Conservation (phyloP, 2,797 vertebrate genomes). For the Megaceryle alcyon region DNA sequence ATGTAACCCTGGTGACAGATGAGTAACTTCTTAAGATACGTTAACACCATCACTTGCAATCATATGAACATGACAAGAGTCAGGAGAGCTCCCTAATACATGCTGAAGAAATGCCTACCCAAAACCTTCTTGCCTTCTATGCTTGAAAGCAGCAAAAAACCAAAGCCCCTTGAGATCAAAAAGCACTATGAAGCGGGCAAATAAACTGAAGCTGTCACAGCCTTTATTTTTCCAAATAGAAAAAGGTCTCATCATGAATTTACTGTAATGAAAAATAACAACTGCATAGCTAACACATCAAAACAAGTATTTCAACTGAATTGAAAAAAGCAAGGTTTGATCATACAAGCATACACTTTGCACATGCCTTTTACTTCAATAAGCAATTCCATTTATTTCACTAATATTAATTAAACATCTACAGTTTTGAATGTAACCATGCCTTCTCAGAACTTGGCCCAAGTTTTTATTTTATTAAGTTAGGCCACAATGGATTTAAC, state of each 20-base stretch:
- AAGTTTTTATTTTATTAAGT: not conserved
- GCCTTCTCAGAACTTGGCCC: not conserved
- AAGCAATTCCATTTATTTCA: not conserved
- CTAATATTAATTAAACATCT: not conserved
- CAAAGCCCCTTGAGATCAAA: conserved; percentile 23
- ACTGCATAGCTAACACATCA: not conserved
- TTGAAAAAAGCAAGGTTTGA: not conserved
- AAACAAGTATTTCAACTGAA: not conserved
- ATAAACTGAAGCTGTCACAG: not conserved
- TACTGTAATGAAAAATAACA: not conserved
- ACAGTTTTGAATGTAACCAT: not conserved
- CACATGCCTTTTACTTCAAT: not conserved
- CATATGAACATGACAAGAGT: not conserved
- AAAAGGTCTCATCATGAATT: not conserved
- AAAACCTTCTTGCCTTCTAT: not conserved
- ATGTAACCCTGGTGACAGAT: not conserved
- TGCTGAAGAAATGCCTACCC: not conserved
- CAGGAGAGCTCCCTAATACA: not conserved
- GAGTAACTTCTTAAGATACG: conserved; percentile 1
- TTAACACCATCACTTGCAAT: not conserved
- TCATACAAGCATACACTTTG: not conserved
- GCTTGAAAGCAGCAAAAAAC: conserved; percentile 11
- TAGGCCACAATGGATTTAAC: not conserved
- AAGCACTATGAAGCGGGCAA: conserved; percentile 6
- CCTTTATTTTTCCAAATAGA: not conserved